Conservation (phyloP, 2,888 invertebrate species). For the Anodontia alba region DNA sequence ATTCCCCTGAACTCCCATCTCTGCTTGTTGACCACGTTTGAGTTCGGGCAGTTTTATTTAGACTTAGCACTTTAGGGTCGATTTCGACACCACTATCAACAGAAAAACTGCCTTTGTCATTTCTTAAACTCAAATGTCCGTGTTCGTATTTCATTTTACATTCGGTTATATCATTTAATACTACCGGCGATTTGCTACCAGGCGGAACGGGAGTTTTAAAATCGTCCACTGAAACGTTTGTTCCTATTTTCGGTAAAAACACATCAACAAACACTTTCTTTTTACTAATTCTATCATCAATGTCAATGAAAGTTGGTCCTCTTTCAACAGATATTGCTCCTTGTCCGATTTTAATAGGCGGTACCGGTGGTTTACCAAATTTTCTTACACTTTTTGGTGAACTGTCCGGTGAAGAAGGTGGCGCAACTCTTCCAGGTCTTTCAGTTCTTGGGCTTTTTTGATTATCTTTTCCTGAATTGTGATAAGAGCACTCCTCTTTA, state of each 20-base stretch:
- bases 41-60: not conserved
- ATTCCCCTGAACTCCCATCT: slow-evolving; percentile 7
- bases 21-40: not conserved
- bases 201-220: not conserved
- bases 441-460: slow-evolving; percentile 18
- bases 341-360: slow-evolving; percentile 15
- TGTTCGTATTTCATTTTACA: slow-evolving; percentile 9
- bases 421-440: slow-evolving; percentile 44
- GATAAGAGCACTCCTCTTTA: slow-evolving; percentile 35
- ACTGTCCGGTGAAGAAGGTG: slow-evolving; percentile 45
- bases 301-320: slow-evolving; percentile 55
- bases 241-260: slow-evolving; percentile 66
- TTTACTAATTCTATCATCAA: slow-evolving; percentile 49
- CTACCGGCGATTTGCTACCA: not conserved
- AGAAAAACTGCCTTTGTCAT: not conserved
- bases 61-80: not conserved
- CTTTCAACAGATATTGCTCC: slow-evolving; percentile 56
- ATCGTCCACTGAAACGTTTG: slow-evolving; percentile 17
- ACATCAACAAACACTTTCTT: slow-evolving; percentile 70
- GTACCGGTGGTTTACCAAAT: slow-evolving; percentile 3
- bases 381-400: slow-evolving; percentile 25
- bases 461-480: not conserved
- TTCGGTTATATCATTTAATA: not conserved
- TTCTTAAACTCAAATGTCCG: not conserved
- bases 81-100: not conserved